Base-by-base conservation (phyloP, 2,888 invertebrate species). In the Eulithis prunata region DNA sequence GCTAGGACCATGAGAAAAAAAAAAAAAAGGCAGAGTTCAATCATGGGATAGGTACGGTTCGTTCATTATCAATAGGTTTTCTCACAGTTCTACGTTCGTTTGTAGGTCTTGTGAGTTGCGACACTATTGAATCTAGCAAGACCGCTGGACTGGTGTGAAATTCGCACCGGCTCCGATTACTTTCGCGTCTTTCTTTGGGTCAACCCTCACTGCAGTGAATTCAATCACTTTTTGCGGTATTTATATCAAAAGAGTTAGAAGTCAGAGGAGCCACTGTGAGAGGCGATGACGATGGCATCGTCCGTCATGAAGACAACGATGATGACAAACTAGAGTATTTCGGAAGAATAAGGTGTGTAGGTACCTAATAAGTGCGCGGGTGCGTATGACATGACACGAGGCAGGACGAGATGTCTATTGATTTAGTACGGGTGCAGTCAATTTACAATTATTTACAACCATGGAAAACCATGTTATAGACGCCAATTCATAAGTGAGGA, bases 111-210 rank as follows among this genome's bases (percentile, higher is more conserved):
- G 61, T 36, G 1, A 21, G 47, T 45, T 86, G 86, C 88, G 83
- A 85, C 86, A 90, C 79, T 79, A 81, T 81, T 73, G 73, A 82
- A 83, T 67, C 71, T 66, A 71, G 68, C 62, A 85, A 89, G 85
- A 87, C 84, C 21, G 32, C 4, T 0, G 32, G 32, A 32, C n/a
- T 83, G 90, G 92, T 91, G 90, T 91, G 91, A 91, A 91, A 90
- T 88, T 89, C 88, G 88, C 89, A 85, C 85, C 88, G 85, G 84
- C 84, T 84, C 79, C 81, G 76, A 21, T 56, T 60, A 86, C 91
- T 88, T 90, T 91, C 89, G 88, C 85, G 85, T 84, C 87, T 89
- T 21, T 84, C 87, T 89, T 21, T 21, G 21, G 49, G 49, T 49
- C 49, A 49, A 21, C 49, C 49, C 21, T 21, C 21, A 49, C 49